Conservation (phyloP, 2,888 invertebrate species). For the Drosophila anceps region DNA sequence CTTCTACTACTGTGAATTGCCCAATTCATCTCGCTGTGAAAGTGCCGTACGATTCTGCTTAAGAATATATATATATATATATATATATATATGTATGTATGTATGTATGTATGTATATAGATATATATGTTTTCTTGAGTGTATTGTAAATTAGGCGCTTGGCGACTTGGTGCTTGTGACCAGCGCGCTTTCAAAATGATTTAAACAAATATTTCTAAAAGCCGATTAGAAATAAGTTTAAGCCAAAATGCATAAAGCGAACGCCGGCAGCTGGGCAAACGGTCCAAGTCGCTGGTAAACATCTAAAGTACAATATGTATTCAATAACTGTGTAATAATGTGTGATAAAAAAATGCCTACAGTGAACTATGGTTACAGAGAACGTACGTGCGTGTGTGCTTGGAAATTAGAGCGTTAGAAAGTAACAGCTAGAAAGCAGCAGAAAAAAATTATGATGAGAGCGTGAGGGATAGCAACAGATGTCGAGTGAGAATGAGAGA, state of each 20-base stretch:
- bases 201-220: conserved; percentile 76
- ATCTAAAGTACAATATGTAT: conserved; percentile 41
- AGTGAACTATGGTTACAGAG: conserved; percentile 70
- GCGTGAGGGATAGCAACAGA: conserved; percentile 47
- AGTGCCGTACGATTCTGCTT: conserved; percentile 69
- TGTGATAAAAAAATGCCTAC: conserved; percentile 48
- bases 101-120: conserved; percentile 9
- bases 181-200: conserved; percentile 55
- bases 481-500: conserved; percentile 25
- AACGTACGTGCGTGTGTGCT: conserved; percentile 55
- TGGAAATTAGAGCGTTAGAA: conserved; percentile 68
- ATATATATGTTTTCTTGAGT: conserved; percentile 26
- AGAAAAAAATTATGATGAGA: conserved; percentile 36
- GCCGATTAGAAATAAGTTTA: conserved; percentile 73
- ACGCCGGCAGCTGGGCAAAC: conserved; percentile 42
- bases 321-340: conserved; percentile 42
- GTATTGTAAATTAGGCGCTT: conserved; percentile 51
- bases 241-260: conserved; percentile 42
- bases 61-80: conserved; percentile 25
- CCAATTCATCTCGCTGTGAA: conserved; percentile 68
- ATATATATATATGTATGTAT: neutral
- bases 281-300: conserved; percentile 52
- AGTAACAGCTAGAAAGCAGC: conserved; percentile 52
- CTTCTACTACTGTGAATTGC: conserved; percentile 44
- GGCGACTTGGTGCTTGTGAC: conserved; percentile 54